Conservation (phyloP, 2,888 invertebrate genomes). For the Clitarchus hookeri region DNA sequence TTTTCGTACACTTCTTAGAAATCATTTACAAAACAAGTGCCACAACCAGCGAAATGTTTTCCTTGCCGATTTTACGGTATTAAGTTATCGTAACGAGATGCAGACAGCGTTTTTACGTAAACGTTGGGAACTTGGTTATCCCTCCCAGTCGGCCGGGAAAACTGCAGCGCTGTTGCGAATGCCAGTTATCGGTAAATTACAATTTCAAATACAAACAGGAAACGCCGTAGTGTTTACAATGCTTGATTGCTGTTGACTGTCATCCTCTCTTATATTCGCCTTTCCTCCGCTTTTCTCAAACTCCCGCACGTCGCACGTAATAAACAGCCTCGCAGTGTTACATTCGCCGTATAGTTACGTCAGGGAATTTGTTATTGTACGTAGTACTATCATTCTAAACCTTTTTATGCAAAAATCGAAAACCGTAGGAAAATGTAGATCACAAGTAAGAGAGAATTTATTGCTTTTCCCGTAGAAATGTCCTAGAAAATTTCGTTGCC, state of each 20-base stretch:
- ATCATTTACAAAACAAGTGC: neutral
- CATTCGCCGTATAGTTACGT: no score
- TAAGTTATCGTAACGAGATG: neutral
- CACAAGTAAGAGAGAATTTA: no score
- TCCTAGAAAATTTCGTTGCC: no score
- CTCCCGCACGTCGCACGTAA: neutral
- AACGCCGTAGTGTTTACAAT: neutral
- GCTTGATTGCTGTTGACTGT: constrained; percentile 9
- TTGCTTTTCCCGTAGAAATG: no score
- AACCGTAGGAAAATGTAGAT: no score
- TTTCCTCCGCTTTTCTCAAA: neutral
- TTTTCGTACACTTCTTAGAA: no score
- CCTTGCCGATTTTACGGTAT: neutral
- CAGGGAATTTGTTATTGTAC: no score
- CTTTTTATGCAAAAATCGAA: no score
- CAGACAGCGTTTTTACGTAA: neutral
- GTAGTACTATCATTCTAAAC: no score
- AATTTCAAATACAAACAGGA: neutral
- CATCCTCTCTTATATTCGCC: neutral
- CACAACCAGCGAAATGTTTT: neutral
- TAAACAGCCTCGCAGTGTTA: neutral
- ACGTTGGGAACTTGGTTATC: neutral
- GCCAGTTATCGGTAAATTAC: neutral
- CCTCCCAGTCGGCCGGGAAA: neutral
- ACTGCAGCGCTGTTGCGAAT: neutral